Conservation (phyloP, 2,797 vertebrate species). For the Luscinia luscinia region DNA sequence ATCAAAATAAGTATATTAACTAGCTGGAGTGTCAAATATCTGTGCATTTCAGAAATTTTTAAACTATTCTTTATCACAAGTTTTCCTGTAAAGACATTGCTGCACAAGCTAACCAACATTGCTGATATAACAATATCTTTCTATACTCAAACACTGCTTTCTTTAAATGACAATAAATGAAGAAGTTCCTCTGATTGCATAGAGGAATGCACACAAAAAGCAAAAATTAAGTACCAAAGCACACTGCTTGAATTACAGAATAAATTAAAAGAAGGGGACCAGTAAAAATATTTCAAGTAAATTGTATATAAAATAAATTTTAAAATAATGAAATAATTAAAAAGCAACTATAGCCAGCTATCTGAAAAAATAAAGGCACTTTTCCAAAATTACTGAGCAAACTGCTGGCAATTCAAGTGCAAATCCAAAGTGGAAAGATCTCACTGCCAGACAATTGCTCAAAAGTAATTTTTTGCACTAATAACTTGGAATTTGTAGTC, state of each 20-base stretch:
- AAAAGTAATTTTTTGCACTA: background rate
- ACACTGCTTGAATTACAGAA: background rate
- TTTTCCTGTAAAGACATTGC: background rate
- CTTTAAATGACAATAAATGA: background rate
- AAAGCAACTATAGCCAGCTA: background rate
- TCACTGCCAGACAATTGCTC: background rate
- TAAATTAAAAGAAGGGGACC: background rate
- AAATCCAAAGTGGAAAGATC: background rate
- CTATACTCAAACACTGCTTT: background rate
- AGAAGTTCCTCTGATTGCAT: background rate
- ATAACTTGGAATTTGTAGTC: background rate
- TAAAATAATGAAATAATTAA: background rate
- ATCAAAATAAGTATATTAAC: background rate
- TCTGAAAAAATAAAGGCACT: background rate
- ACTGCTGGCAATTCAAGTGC: background rate
- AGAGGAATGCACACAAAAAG: background rate
- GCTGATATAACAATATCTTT: background rate
- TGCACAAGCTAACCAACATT: background rate
- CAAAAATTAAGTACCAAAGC: background rate
- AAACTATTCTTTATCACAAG: background rate
- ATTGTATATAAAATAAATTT: background rate
- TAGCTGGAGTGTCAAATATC: background rate
- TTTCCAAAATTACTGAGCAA: background rate
- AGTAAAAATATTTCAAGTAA: slow-evolving; percentile 15
- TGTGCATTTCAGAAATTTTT: background rate